Base-by-base conservation (phyloP, 1,140 invertebrate species). In the Sycophila sp. region DNA sequence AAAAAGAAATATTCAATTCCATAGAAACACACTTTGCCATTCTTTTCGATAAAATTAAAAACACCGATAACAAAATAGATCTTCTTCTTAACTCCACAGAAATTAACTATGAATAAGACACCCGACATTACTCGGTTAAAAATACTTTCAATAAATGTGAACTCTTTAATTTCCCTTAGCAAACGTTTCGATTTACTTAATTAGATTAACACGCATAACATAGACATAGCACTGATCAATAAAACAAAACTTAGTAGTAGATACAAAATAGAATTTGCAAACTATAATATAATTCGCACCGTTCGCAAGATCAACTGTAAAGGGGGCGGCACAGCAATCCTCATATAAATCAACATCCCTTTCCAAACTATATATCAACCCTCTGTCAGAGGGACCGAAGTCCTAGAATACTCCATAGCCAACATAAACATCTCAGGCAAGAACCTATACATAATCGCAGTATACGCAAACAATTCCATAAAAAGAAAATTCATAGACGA, bases 201-300 rank as follows among this genome's bases (percentile, higher is more conserved):
- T 2, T 19, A 73, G 4, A 3, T 73, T 2, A 36, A 69, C 22
- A 40, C 42, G 10, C 0, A 72, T 13, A 28, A 69, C 2, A 68
- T 69, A 19, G 72, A 77, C 19, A 60, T 75, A 11, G n/a, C 62
- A 0, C 13, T 74, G 45, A 11, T 77, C 17, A 28, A 19, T 10
- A 72, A 75, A 73, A 75, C 76, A 0, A 77, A 77, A 62, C 17
- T 77, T 4, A 30, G 62, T 10, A 42, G 53, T n/a, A 65, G 8
- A 30, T 59, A 74, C 28, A 26, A 49, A 22, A 8, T 74, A 7
- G 13, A 11, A 26, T 72, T 75, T 38, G 15, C 60, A 60, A 36
- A 78, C 2, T 76, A 76, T 19, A 56, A 63, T 2, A 47, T 76
- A 3, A 62, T 75, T 0, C 60, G 75, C 60, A 69, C 28, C 1